Evolutionary conservation across 2,113 vertebrate species (phyloP).

Genomic region (Ammodytes marinus): DNA sequence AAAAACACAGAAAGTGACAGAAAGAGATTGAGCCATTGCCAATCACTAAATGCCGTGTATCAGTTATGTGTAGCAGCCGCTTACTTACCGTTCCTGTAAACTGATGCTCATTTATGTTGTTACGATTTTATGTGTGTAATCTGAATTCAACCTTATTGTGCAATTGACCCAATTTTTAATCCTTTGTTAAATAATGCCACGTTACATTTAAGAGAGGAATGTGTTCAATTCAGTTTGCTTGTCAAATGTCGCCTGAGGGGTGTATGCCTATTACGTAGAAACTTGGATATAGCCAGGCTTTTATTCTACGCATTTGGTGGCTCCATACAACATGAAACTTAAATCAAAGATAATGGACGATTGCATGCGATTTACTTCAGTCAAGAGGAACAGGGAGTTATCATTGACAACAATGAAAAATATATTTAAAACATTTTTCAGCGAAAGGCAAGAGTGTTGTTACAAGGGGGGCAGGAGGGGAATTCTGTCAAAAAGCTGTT

Average conservation of each 20-base stretch:
- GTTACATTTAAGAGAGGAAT: background rate
- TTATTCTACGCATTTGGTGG: no score
- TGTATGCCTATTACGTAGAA: background rate
- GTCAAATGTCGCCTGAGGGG: background rate
- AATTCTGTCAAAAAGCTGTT: no score
- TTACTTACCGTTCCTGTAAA: background rate
- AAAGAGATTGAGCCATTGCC: background rate
- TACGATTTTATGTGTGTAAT: background rate
- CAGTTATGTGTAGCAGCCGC: constrained; percentile 11
- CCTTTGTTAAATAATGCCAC: background rate
- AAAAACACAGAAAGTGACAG: background rate
- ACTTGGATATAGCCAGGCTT: no score
- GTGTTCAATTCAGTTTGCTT: background rate
- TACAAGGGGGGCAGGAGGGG: no score
- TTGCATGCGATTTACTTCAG: no score
- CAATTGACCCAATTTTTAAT: constrained; percentile 1
- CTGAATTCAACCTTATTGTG: background rate
- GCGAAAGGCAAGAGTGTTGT: no score
- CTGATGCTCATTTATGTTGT: background rate
- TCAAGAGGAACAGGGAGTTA: no score
- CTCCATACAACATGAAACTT: no score
- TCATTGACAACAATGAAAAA: no score
- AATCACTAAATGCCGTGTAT: constrained; percentile 6
- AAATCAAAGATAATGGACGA: no score
- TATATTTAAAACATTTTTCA: no score